Evolutionary conservation across 2,797 vertebrate species (phyloP).

Genomic region (Myripristis jacobus): DNA sequence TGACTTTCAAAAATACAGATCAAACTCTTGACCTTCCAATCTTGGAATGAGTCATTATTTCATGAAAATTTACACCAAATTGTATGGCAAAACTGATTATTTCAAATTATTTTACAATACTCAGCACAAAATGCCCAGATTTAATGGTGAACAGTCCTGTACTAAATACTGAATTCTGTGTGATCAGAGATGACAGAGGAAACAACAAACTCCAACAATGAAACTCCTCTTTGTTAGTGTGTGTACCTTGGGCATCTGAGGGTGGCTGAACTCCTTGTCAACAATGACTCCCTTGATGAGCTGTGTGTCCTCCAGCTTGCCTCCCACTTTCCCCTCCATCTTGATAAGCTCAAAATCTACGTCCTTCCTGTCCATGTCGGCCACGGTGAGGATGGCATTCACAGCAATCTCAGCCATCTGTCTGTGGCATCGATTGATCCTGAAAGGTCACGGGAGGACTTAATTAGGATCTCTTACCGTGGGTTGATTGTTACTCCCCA

Average conservation of each 20-base stretch:
- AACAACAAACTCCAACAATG: neutral
- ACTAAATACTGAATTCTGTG: too few species aligned
- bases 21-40: too few species aligned
- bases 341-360: constrained; percentile 99
- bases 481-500: neutral
- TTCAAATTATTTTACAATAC: too few species aligned
- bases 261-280: constrained; percentile 99
- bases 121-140: too few species aligned
- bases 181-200: neutral
- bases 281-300: constrained; percentile 97
- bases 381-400: constrained; percentile 95
- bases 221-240: constrained; percentile 5
- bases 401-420: constrained; percentile 99
- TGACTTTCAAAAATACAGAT: too few species aligned
- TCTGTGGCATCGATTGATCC: constrained; percentile 97
- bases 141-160: too few species aligned
- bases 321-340: constrained; percentile 98
- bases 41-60: too few species aligned
- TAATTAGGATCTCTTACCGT: neutral
- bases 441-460: constrained; percentile 63
- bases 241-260: constrained; percentile 97
- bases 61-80: too few species aligned
- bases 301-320: constrained; percentile 96
- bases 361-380: constrained; percentile 95
- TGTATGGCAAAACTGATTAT: too few species aligned